Percentiles rank a stretch among this genome's conserved stretches.
These are phyloP conservation scores for Lagorchestes hirsutus DNA, from an alignment of 2,797 vertebrate genomes.

Conservation along the genomic window DNA sequence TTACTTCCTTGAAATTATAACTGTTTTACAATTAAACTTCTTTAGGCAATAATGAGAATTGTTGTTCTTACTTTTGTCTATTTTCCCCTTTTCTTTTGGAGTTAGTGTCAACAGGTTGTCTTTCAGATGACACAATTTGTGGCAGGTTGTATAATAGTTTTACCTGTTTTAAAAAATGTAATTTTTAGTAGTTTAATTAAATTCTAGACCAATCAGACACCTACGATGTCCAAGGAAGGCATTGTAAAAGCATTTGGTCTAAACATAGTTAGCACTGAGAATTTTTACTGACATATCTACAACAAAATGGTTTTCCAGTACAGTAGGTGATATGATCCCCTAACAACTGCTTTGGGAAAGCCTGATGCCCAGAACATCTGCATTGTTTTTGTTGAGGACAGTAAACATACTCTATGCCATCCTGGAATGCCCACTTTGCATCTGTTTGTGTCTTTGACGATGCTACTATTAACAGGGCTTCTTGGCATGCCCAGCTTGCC, in stretches of 20 bases:
- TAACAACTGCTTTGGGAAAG: background rate
- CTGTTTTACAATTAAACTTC: background rate
- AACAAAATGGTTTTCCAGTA: conserved; percentile 21
- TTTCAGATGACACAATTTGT: background rate
- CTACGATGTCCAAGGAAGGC: background rate
- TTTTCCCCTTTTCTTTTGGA: background rate
- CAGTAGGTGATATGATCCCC: conserved; percentile 15
- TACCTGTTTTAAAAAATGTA: background rate
- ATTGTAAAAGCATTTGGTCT: background rate
- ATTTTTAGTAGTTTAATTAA: background rate
- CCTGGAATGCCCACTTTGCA: conserved; percentile 4
- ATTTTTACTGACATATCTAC: background rate
- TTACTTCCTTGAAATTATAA: background rate
- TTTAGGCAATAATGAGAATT: background rate
- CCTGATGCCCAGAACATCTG: background rate
- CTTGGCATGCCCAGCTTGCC: background rate
- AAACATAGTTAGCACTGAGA: background rate
- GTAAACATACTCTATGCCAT: background rate
- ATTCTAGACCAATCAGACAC: background rate
- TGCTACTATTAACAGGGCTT: background rate
- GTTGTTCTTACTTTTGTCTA: background rate
- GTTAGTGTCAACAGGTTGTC: background rate
- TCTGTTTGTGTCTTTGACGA: background rate
- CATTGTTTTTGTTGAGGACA: conserved; percentile 14
- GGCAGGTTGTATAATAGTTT: background rate